These are phyloP conservation scores for Morone saxatilis DNA, from an alignment of 2,113 vertebrate genomes.

Conservation along the genomic window DNA sequence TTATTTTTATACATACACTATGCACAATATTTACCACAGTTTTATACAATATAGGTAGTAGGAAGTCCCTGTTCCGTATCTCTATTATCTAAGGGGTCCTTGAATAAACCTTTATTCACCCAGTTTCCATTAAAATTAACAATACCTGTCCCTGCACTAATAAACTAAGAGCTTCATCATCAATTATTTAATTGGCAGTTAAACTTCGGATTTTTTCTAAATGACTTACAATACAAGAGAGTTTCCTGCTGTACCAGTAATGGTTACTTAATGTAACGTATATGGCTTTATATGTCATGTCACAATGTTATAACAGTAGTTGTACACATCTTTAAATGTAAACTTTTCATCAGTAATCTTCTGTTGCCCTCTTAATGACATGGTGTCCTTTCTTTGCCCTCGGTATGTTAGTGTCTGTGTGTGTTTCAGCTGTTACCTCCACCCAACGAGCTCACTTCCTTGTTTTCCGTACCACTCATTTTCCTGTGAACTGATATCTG, in stretches of 20 bases:
- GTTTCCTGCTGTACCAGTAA: background rate
- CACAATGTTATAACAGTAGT: background rate
- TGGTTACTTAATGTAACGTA: background rate
- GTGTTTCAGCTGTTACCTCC: slow-evolving; percentile 55
- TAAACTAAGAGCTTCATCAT: background rate
- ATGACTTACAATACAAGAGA: background rate
- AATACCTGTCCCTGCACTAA: background rate
- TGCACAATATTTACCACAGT: no score
- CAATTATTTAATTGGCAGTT: background rate
- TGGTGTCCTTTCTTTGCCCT: slow-evolving; percentile 69
- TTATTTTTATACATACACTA: no score
- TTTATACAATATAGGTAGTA: no score
- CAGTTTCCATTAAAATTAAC: background rate
- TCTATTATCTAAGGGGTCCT: no score
- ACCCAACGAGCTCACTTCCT: slow-evolving; percentile 76
- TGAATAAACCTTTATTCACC: background rate
- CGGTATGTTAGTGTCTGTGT: slow-evolving; percentile 28
- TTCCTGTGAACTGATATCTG: slow-evolving; percentile 75
- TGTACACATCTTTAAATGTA: background rate
- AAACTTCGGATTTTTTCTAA: background rate
- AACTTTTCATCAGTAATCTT: background rate
- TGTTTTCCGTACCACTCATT: slow-evolving; percentile 71
- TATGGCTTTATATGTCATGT: background rate
- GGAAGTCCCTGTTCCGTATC: no score
- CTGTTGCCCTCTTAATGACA: slow-evolving; percentile 62